Percentiles rank a stretch among this genome's conserved stretches.
Conservation (phyloP, 1,140 invertebrate species). For the Drosophila littoralis region DNA sequence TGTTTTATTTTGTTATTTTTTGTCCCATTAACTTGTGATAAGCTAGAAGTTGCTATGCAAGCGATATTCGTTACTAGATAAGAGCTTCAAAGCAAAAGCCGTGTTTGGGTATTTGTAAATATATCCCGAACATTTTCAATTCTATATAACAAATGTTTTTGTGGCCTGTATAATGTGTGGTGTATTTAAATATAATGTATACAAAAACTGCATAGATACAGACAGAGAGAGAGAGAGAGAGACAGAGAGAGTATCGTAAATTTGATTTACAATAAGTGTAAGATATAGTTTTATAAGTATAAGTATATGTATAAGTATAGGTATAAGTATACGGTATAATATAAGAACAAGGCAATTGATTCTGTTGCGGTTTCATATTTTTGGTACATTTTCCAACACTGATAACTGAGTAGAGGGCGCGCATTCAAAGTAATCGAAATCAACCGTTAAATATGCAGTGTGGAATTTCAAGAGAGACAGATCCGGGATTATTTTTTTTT, state of each 20-base stretch:
- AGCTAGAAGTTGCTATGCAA: conserved; percentile 44
- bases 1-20: conserved; percentile 3
- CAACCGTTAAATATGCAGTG: conserved; percentile 11
- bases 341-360: conserved; percentile 75
- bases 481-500: conserved; percentile 1
- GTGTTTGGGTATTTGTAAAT: conserved; percentile 43
- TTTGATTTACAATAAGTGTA: conserved; percentile 71
- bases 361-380: conserved; percentile 46
- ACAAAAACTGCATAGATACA: conserved; percentile 46
- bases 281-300: conserved; percentile 44
- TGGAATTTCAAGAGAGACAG: conserved; percentile 9
- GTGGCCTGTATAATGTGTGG: background rate
- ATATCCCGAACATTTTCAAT: conserved; percentile 44
- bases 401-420: conserved; percentile 34
- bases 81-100: conserved; percentile 68
- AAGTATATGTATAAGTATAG: conserved; percentile 38
- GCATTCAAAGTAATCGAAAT: conserved; percentile 22
- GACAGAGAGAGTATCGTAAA: conserved; percentile 59
- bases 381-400: conserved; percentile 65
- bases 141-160: conserved; percentile 35
- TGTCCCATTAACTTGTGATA: conserved; percentile 24
- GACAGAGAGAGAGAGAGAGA: conserved; percentile 26
- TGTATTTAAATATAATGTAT: conserved; percentile 50
- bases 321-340: conserved; percentile 57
- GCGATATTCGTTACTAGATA: conserved; percentile 65